These are phyloP conservation scores for Kryphioiulus occultus DNA, from an alignment of 2,888 invertebrate species.

Conservation along the genomic window DNA sequence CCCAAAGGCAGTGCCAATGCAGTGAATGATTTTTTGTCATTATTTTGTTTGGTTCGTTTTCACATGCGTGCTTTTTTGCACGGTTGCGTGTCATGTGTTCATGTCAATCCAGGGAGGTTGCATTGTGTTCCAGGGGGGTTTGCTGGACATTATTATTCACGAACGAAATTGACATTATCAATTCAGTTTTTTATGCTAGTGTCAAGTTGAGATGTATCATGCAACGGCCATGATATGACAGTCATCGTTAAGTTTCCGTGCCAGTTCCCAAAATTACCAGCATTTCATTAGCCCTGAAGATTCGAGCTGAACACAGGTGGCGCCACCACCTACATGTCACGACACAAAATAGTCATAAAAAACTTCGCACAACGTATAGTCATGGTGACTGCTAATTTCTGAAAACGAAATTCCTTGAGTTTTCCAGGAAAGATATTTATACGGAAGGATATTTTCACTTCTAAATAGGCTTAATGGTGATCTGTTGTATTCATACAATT, in stretches of 20 bases:
- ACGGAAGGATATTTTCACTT: too few species aligned
- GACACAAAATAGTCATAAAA: too few species aligned
- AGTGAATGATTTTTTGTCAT: background rate
- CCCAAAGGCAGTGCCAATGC: background rate
- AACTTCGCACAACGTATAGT: too few species aligned
- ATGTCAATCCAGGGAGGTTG: background rate
- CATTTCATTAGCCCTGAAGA: background rate
- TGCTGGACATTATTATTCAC: conserved; percentile 11
- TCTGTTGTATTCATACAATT: too few species aligned
- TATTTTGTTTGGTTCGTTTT: background rate
- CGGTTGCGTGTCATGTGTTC: background rate
- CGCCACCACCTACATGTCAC: background rate
- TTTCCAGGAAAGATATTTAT: too few species aligned
- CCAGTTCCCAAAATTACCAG: background rate
- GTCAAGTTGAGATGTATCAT: conserved; percentile 3
- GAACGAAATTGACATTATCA: conserved; percentile 31
- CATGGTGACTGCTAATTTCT: too few species aligned
- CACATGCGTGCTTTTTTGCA: background rate
- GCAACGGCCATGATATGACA: conserved; percentile 8
- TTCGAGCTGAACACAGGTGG: background rate
- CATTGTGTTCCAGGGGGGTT: background rate
- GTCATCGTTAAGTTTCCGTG: conserved; percentile 3
- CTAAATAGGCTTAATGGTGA: too few species aligned
- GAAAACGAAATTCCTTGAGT: too few species aligned
- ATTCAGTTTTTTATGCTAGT: background rate